Evolutionary conservation across 2,113 vertebrate genomes (phyloP), one percentile per base, ranked within the genome.

Genomic region (Calypte anna): DNA sequence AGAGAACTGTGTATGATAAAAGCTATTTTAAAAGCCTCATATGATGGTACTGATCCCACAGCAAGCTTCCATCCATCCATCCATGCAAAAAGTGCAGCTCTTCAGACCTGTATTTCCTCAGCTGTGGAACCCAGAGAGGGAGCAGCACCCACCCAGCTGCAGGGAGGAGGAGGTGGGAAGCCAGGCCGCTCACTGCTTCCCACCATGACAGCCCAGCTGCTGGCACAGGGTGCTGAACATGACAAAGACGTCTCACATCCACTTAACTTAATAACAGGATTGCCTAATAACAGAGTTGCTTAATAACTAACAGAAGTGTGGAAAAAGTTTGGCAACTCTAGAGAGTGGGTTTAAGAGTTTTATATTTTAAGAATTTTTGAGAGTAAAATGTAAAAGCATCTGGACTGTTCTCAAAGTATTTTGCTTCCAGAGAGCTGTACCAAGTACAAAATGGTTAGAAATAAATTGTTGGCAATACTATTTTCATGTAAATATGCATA

Each of bases 241-340:
- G 19, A 38, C 69, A 94, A 50, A 57, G 69, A 59, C 11, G 74
- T 23, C 90, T 84, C 74, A 23, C 78, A 76, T 76, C 76, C 86
- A 27, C 90, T 38, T 15, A 86, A 84, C 68, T 73, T 86, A 90
- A 72, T 90, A 70, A 88, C 68, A 86, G 5, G 25, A 82, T 90
- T 94, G 85, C 90, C 70, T 95, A 94, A 93, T 94, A 90, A 93
- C 72, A 86, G 93, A 69, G 38, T 77, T 92, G 92, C 92, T 80
- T 88, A 94, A 92, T 93, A 90, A 90, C 86, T 93, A 90, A 90
- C 86, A 91, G 46, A 94, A 95, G 38, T 53, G 68, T 31, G 17
- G 80, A 30, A 70, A 64, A 86, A 91, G 90, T 91, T 88, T 86
- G 82, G 94, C 80, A 81, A 33, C 63, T 96, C 67, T 2, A 46